phyloP scores from a whole-genome alignment of 92 coral and sea anemone genomes.

The Parazoanthus atlanticus region DNA sequence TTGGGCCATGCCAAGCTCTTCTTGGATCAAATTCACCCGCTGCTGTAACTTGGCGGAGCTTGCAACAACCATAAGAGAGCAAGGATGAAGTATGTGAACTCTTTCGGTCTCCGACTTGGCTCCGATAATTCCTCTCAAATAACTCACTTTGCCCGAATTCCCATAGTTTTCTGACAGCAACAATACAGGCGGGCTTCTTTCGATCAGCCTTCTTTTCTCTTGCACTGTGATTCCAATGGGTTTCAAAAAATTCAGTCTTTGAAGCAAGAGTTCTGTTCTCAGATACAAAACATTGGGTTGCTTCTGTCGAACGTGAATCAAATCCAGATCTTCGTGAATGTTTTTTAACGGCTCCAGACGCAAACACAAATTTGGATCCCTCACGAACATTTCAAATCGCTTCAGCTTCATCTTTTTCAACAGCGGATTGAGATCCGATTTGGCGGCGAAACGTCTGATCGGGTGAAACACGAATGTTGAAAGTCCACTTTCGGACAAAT shows the following conservation, averaged over 20 bases:
- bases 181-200: slow-evolving; percentile 73
- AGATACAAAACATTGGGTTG: slow-evolving; percentile 78
- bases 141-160: slow-evolving; percentile 55
- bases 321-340: slow-evolving; percentile 72
- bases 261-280: slow-evolving; percentile 73
- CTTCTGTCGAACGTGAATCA: slow-evolving; percentile 60
- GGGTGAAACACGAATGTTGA: not conserved
- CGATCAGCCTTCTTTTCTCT: slow-evolving; percentile 76
- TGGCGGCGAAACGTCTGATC: slow-evolving; percentile 26
- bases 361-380: slow-evolving; percentile 25
- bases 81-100: slow-evolving; percentile 73
- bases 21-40: slow-evolving; percentile 64
- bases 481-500: not conserved
- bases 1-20: slow-evolving; percentile 84
- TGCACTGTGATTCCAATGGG: slow-evolving; percentile 69
- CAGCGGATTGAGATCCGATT: slow-evolving; percentile 56
- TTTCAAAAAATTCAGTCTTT: slow-evolving; percentile 68
- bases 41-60: slow-evolving; percentile 57
- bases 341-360: slow-evolving; percentile 70
- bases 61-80: slow-evolving; percentile 60
- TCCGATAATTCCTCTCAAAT: slow-evolving; percentile 71
- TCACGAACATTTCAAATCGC: slow-evolving; percentile 58
- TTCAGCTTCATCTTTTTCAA: slow-evolving; percentile 68
- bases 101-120: slow-evolving; percentile 36
- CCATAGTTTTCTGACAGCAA: slow-evolving; percentile 47